Percentiles rank a stretch among this genome's conserved stretches.
Evolutionary conservation across 2,888 invertebrate genomes (phyloP).

Genomic region (Drosophila multiciliata): DNA sequence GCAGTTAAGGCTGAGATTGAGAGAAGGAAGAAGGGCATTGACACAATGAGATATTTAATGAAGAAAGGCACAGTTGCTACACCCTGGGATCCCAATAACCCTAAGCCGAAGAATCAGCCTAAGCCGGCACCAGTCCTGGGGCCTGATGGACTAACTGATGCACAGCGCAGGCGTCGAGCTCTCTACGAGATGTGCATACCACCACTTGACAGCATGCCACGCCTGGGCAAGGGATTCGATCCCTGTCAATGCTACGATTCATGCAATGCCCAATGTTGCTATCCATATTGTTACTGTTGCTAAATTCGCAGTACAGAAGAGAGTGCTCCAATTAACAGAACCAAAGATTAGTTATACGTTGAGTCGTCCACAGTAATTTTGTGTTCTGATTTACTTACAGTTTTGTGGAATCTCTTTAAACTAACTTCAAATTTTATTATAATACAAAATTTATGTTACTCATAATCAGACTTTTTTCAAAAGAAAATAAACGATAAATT

Average conservation of each 20-base stretch:
- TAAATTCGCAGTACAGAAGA: background rate
- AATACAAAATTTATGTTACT: background rate
- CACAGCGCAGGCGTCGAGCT: conserved; percentile 45
- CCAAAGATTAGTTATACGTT: background rate
- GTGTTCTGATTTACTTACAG: background rate
- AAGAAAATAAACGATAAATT: background rate
- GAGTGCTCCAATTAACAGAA: background rate
- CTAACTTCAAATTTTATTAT: background rate
- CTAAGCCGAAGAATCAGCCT: background rate
- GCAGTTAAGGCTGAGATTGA: background rate
- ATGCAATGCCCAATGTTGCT: conserved; percentile 16
- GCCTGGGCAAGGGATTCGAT: conserved; percentile 64
- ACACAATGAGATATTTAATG: conserved; percentile 60
- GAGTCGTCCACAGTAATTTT: background rate
- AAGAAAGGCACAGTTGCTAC: conserved; percentile 16
- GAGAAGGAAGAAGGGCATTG: conserved; percentile 34
- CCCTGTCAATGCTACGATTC: conserved; percentile 31
- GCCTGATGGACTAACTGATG: conserved; percentile 48
- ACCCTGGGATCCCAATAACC: conserved; percentile 48
- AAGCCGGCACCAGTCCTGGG: conserved; percentile 29
- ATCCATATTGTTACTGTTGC: conserved; percentile 26
- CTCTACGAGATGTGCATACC: conserved; percentile 59
- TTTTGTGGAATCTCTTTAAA: background rate
- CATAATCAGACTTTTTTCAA: background rate
- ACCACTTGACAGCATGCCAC: conserved; percentile 63